Evolutionary conservation across 2,888 invertebrate genomes (phyloP), one percentile per base, ranked within the genome.

Genomic region (Teleiodes luculella): DNA sequence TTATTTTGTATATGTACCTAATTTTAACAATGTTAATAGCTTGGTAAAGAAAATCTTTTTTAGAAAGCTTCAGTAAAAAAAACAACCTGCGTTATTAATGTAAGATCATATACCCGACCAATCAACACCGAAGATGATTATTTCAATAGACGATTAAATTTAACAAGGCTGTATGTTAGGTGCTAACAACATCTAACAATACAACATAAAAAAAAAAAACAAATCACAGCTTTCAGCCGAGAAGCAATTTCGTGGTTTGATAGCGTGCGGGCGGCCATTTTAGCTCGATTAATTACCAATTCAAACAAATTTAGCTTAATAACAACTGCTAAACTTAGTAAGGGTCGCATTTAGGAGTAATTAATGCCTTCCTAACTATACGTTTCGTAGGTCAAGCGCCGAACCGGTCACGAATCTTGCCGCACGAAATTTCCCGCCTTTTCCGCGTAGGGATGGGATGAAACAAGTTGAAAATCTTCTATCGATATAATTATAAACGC

Each of bases 261-360:
- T 83, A 57, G 81, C 84, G 85, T 87, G 87, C 68, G 64, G 59
- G 57, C 63, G 66, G 67, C 76, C 78, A 76, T 84, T 80, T 62
- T 57, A 54, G 55, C 59, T 52, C 74, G 75, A 77, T 76, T 80
- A 80, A 83, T 85, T 83, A 86, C 76, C 80, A 74, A 82, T 83
- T 79, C 83, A 85, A 86, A 86, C 83, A 86, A 80, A 85, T 81
- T 83, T 78, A 83, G 78, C 82, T 76, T 82, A 85, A 86, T 84
- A 80, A 83, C 80, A 72, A 76, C 75, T 64, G 70, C 76, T 75
- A 69, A 78, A 78, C 68, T 72, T 68, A 68, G 76, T 68, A 65
- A 66, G 66, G 80, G 80, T 80, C 78, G 70, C 76, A 71, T 76
- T 79, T 72, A 72, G 54, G 53, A 56, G 61, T 79, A 77, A 80